Percentiles rank a stretch among this genome's conserved stretches.
Conservation (phyloP, 2,113 vertebrate species). For the Piprites chloris region DNA sequence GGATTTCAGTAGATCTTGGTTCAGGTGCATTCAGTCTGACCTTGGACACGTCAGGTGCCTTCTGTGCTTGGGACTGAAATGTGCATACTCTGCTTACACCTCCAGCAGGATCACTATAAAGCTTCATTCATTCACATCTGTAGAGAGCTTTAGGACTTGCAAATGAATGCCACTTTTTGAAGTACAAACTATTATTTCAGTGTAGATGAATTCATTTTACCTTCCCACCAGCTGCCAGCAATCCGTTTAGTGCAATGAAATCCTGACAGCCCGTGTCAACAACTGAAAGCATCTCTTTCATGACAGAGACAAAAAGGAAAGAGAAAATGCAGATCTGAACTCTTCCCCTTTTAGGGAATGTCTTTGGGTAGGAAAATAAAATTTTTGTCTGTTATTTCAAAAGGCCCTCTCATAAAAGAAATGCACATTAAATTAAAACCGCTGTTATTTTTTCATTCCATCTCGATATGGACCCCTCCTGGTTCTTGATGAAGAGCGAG, state of each 20-base stretch:
- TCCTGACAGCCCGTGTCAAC: slow-evolving; percentile 19
- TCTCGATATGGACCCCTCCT: neutral
- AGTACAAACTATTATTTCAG: slow-evolving; percentile 1
- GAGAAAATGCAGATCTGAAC: neutral
- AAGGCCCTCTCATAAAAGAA: slow-evolving; percentile 22
- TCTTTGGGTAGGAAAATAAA: neutral
- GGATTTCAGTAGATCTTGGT: neutral
- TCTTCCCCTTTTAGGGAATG: neutral
- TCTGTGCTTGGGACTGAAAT: neutral
- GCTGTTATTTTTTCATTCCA: neutral
- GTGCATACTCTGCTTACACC: neutral
- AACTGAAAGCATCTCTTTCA: neutral
- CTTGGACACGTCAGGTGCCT: neutral
- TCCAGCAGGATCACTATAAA: neutral
- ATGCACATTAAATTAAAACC: neutral
- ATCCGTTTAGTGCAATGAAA: slow-evolving; percentile 15
- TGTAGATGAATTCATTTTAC: slow-evolving; percentile 3
- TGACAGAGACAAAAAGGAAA: neutral
- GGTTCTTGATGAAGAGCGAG: slow-evolving; percentile 44
- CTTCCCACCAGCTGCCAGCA: neutral
- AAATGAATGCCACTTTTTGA: neutral
- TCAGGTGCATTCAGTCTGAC: neutral
- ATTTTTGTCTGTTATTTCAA: neutral
- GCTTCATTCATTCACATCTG: slow-evolving; percentile 1
- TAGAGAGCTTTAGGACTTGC: neutral